phyloP scores from a whole-genome alignment of 1,140 invertebrate species.

The Stenopsyche tienmushanensis region DNA sequence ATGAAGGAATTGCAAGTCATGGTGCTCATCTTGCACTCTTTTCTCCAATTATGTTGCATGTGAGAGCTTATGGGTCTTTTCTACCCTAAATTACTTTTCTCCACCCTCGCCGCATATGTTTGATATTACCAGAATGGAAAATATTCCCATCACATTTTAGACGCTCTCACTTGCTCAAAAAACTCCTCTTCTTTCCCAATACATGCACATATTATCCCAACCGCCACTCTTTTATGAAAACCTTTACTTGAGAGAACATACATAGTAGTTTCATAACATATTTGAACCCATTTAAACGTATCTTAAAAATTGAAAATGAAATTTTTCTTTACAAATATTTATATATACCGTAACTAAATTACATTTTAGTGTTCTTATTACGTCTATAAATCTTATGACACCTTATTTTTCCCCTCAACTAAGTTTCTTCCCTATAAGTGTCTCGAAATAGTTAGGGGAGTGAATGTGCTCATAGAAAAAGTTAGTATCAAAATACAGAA shows the following conservation, averaged over 20 bases:
- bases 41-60: neutral
- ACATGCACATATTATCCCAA: neutral
- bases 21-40: neutral
- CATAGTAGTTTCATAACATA: too few species aligned
- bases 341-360: too few species aligned
- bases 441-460: neutral
- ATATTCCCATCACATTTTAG: neutral
- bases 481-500: too few species aligned
- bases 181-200: neutral
- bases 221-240: too few species aligned
- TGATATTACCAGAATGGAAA: neutral
- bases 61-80: conserved; percentile 1
- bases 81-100: conserved; percentile 1
- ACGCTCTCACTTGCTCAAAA: neutral
- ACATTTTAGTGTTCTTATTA: conserved; percentile 22
- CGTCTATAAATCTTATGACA: conserved; percentile 27
- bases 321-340: too few species aligned
- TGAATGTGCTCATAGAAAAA: too few species aligned
- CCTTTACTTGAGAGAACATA: too few species aligned
- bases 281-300: too few species aligned
- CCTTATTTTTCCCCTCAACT: conserved; percentile 8
- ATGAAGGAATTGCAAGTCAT: too few species aligned
- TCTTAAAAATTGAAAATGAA: too few species aligned
- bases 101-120: conserved; percentile 1
- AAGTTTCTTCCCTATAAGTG: neutral